Conservation (phyloP, 2,888 invertebrate species). For the Willowsia nigromaculata region DNA sequence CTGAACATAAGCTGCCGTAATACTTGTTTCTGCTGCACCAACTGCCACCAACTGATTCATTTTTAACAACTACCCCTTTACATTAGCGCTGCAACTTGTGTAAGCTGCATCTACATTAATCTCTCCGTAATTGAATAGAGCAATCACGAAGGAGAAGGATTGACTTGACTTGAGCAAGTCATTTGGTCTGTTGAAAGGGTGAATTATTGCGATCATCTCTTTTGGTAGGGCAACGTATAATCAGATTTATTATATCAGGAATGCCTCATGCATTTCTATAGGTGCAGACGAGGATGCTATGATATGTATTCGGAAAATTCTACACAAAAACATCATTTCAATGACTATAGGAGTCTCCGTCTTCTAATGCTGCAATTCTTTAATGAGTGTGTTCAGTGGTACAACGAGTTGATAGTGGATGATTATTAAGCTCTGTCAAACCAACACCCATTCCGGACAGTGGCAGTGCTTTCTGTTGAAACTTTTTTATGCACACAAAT, state of each 20-base stretch:
- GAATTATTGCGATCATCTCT: conserved; percentile 68
- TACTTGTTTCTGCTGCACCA: conserved; percentile 1
- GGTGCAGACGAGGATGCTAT: neutral
- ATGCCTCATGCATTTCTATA: neutral
- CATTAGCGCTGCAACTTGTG: conserved; percentile 20
- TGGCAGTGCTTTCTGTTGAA: neutral
- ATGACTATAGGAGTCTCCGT: neutral
- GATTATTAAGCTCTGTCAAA: conserved; percentile 31
- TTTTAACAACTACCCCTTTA: conserved; percentile 40
- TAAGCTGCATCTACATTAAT: conserved; percentile 67
- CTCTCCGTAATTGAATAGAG: conserved; percentile 69
- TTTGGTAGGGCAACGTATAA: neutral
- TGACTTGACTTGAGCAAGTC: conserved; percentile 55
- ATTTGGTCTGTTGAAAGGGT: conserved; percentile 67
- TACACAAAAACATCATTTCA: neutral
- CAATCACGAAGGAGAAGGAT: conserved; percentile 58
- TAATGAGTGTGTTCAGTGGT: conserved; percentile 16
- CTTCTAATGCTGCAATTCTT: conserved; percentile 1
- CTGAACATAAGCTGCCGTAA: neutral
- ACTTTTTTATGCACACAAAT: conserved; percentile 6
- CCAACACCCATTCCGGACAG: conserved; percentile 11
- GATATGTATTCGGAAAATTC: neutral
- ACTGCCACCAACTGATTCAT: conserved; percentile 53
- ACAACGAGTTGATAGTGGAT: conserved; percentile 35
- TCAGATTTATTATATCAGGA: neutral